These are phyloP conservation scores for Vidua macroura DNA, from an alignment of 2,113 vertebrate genomes.

Conservation along the genomic window DNA sequence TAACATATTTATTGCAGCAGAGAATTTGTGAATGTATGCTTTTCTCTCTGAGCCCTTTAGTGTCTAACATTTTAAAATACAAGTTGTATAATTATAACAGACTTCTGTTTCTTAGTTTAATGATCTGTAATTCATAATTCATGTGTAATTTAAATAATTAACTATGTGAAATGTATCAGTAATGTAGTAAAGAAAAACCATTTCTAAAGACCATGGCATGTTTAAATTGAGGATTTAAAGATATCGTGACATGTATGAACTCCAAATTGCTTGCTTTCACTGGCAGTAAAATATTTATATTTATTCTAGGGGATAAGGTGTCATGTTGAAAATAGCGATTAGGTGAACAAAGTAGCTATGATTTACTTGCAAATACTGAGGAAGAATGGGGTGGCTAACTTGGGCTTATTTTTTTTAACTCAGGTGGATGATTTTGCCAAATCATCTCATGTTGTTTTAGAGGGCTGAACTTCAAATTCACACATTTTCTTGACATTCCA, in stretches of 20 bases:
- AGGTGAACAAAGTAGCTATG: constrained; percentile 10
- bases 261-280: constrained; percentile 23
- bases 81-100: background rate
- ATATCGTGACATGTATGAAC: background rate
- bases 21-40: background rate
- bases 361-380: constrained; percentile 20
- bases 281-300: constrained; percentile 36
- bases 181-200: background rate
- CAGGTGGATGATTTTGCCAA: constrained; percentile 20
- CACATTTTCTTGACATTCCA: background rate
- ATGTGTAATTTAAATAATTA: constrained; percentile 60
- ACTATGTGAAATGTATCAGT: constrained; percentile 49
- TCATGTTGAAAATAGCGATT: background rate
- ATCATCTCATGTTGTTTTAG: constrained; percentile 42
- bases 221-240: constrained; percentile 23
- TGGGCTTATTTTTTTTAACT: background rate
- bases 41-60: background rate
- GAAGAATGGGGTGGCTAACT: background rate
- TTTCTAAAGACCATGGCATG: constrained; percentile 4
- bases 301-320: background rate
- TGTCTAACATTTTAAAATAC: background rate
- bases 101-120: constrained; percentile 16
- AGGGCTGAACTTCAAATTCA: constrained; percentile 14
- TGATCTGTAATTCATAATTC: constrained; percentile 51
- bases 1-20: background rate